Percentiles rank a stretch among this genome's conserved stretches.
Conservation (phyloP, 2,113 vertebrate species). For the Copsychus sechellarum region DNA sequence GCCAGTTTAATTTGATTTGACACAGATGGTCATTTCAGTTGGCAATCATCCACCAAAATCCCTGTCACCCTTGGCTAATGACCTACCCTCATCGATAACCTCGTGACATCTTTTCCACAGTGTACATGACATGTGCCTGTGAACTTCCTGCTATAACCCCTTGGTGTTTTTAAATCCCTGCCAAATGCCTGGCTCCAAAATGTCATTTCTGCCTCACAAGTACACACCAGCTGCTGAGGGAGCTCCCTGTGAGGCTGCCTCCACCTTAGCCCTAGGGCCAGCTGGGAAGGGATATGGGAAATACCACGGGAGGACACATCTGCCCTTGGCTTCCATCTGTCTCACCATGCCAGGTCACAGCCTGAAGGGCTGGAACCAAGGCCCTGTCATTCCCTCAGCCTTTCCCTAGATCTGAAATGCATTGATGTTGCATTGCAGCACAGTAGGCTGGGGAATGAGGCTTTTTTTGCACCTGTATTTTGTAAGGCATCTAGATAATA, state of each 20-base stretch:
- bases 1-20: conserved; percentile 17
- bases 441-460: neutral
- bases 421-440: neutral
- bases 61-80: conserved; percentile 13
- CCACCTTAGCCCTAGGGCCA: neutral
- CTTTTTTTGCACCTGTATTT: neutral
- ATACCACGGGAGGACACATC: neutral
- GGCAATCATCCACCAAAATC: conserved; percentile 6
- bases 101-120: neutral
- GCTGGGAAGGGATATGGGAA: neutral
- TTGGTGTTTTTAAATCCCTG: neutral
- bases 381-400: neutral
- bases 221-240: neutral
- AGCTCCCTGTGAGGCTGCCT: neutral
- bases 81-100: neutral
- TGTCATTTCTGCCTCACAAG: neutral
- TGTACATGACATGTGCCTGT: neutral
- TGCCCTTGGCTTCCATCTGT: neutral
- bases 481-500: neutral
- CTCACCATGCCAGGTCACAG: neutral
- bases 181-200: neutral
- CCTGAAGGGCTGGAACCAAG: neutral
- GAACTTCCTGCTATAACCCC: neutral
- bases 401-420: neutral
- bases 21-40: conserved; percentile 6